Percentiles rank a stretch among this genome's conserved stretches.
Evolutionary conservation across 2,888 invertebrate species (phyloP).

Genomic region (Galeopsomyia nigrocyanea): DNA sequence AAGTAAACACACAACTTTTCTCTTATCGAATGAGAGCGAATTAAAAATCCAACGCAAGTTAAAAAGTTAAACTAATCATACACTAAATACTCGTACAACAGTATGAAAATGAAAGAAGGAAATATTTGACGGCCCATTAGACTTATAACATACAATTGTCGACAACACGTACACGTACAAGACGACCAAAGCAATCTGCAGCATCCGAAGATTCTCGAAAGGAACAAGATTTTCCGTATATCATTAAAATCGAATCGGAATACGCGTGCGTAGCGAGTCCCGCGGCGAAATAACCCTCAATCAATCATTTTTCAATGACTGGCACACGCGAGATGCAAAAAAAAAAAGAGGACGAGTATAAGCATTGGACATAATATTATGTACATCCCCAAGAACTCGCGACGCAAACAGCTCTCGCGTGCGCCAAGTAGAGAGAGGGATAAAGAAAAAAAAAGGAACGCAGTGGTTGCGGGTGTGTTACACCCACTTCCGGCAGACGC

Average conservation of each 20-base stretch:
- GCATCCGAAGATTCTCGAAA: too few relatives aligned
- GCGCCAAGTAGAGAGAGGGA: constrained; percentile 50
- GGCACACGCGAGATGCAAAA: background rate
- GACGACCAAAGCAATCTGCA: too few relatives aligned
- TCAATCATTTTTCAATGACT: constrained; percentile 20
- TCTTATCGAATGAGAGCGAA: too few relatives aligned
- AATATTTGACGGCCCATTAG: too few relatives aligned
- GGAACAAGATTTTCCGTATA: too few relatives aligned
- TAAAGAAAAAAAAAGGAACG: constrained; percentile 27
- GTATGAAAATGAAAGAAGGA: too few relatives aligned
- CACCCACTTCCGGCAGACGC: constrained; percentile 62
- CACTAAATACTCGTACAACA: too few relatives aligned
- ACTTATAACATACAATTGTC: too few relatives aligned
- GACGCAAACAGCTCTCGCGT: constrained; percentile 22
- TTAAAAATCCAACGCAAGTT: too few relatives aligned
- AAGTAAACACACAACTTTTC: too few relatives aligned
- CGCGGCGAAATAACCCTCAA: constrained; percentile 14
- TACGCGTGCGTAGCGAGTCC: background rate
- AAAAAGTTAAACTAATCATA: too few relatives aligned
- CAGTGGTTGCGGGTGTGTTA: constrained; percentile 63
- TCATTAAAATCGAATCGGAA: background rate
- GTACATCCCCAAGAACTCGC: background rate
- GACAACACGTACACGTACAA: too few relatives aligned
- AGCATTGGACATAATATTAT: constrained; percentile 5
- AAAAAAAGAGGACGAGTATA: background rate